A percentile compares a stretch with the other conserved stretches of the same genome.
Conservation (phyloP, 53 echinoderm and acorn worm species). For the Temnopleurus reevesii region DNA sequence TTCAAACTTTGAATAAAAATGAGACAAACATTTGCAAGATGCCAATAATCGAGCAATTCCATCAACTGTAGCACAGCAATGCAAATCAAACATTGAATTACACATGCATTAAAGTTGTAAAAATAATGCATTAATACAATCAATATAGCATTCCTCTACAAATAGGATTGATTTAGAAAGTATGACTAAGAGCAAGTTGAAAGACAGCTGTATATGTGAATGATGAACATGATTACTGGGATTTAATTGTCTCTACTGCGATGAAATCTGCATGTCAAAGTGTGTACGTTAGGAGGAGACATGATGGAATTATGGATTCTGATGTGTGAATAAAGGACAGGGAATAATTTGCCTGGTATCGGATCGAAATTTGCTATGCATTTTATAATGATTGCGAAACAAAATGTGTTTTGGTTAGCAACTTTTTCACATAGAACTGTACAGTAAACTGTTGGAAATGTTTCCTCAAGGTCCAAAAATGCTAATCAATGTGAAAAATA, state of each 20-base stretch:
- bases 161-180: background rate
- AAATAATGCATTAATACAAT: background rate
- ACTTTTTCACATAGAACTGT: too few species aligned
- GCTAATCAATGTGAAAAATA: too few species aligned
- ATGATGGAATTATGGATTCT: background rate
- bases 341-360: too few species aligned
- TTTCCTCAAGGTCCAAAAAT: too few species aligned
- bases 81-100: background rate
- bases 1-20: background rate
- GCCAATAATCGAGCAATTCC: background rate
- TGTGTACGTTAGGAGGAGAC: slow-evolving; percentile 19
- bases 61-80: background rate
- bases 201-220: background rate
- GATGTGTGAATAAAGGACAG: too few species aligned
- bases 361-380: too few species aligned
- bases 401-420: too few species aligned
- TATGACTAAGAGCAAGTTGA: background rate
- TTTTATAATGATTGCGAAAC: too few species aligned
- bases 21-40: background rate
- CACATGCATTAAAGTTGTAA: background rate
- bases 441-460: too few species aligned
- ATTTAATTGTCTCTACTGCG: slow-evolving; percentile 15
- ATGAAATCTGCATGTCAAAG: background rate
- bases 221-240: background rate
- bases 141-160: background rate